Conservation (phyloP, 2,797 vertebrate species). For the Ciconia nigra region DNA sequence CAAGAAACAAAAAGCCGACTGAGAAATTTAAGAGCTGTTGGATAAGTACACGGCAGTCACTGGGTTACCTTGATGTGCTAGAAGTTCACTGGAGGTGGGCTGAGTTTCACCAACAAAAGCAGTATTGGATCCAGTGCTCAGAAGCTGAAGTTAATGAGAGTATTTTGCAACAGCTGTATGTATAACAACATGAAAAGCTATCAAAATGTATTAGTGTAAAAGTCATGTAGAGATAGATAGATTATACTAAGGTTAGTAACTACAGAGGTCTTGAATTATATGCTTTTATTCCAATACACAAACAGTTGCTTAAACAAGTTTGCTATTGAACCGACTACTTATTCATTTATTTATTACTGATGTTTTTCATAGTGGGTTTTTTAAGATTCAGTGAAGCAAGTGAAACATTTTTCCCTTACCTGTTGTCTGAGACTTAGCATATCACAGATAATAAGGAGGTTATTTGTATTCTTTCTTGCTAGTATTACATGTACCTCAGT, state of each 20-base stretch:
- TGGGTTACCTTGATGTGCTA: not conserved
- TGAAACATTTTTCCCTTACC: not conserved
- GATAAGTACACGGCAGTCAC: not conserved
- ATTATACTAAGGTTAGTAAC: not conserved
- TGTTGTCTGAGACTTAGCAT: not conserved
- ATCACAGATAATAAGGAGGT: not conserved
- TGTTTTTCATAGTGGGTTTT: not conserved
- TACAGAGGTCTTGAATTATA: not conserved
- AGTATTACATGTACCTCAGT: fast-evolving
- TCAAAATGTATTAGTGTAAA: not conserved
- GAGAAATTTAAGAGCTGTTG: not conserved
- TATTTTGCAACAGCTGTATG: not conserved
- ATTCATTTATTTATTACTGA: not conserved
- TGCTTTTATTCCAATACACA: not conserved
- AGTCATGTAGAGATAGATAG: not conserved
- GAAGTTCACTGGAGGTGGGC: not conserved
- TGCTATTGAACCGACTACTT: not conserved
- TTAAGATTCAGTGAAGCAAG: not conserved
- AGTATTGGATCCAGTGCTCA: not conserved
- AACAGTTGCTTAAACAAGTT: not conserved
- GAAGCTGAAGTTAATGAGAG: not conserved
- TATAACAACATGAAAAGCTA: not conserved
- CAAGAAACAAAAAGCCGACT: not conserved
- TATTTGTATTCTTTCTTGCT: not conserved
- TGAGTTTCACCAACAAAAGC: not conserved